These are phyloP conservation scores for Rhineura floridana DNA, from an alignment of 2,113 vertebrate species.

Conservation along the genomic window DNA sequence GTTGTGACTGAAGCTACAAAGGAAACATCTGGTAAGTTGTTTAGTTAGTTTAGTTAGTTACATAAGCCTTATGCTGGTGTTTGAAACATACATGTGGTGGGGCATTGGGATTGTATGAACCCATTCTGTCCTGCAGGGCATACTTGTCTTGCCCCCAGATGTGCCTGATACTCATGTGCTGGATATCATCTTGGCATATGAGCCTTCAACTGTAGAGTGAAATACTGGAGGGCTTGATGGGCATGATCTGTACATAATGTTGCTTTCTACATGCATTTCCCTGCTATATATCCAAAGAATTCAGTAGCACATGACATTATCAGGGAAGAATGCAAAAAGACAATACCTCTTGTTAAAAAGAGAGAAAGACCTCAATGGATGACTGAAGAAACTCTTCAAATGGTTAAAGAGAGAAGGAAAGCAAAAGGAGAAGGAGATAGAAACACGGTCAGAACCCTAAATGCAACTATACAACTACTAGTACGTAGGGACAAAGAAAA, in stretches of 20 bases:
- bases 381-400: too few species aligned
- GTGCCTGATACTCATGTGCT: neutral
- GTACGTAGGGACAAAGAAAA: too few species aligned
- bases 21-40: slow-evolving; percentile 69
- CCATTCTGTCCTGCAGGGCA: neutral
- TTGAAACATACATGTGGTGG: neutral
- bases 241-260: neutral
- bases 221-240: neutral
- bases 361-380: too few species aligned
- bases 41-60: neutral
- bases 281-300: neutral
- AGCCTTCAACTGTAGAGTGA: neutral
- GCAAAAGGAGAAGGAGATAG: too few species aligned
- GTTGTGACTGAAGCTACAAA: slow-evolving; percentile 61
- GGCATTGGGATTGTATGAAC: neutral
- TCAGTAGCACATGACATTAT: neutral
- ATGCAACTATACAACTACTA: too few species aligned
- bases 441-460: too few species aligned
- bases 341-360: too few species aligned
- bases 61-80: neutral
- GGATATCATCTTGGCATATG: neutral
- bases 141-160: neutral
- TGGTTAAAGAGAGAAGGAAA: too few species aligned
- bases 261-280: neutral
- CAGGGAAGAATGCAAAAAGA: too few species aligned